Evolutionary conservation across 2,888 invertebrate genomes (phyloP).

Genomic region (Acleris cristana): DNA sequence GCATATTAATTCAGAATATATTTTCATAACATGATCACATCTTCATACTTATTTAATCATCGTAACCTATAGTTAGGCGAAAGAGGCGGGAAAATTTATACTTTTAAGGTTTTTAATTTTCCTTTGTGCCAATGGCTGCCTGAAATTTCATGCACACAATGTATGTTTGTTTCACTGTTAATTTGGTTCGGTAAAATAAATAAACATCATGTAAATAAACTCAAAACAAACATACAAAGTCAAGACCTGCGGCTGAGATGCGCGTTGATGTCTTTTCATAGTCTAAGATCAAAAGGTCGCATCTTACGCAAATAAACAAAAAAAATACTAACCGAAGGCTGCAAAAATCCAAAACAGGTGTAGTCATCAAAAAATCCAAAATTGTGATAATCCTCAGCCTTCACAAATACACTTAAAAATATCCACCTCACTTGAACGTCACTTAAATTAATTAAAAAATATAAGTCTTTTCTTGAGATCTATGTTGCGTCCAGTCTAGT

Average conservation of each 20-base stretch:
- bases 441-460: constrained; percentile 66
- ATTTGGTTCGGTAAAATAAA: not conserved
- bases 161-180: constrained; percentile 14
- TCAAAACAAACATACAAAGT: constrained; percentile 17
- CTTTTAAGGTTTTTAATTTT: too few relatives aligned
- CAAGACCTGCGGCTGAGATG: constrained; percentile 44
- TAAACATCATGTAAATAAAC: constrained; percentile 13
- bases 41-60: not conserved
- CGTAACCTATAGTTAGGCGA: too few relatives aligned
- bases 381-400: constrained; percentile 37
- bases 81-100: too few relatives aligned
- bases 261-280: constrained; percentile 81
- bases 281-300: constrained; percentile 39
- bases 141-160: not conserved
- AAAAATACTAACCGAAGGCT: constrained; percentile 64
- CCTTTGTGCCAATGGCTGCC: too few relatives aligned
- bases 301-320: constrained; percentile 13
- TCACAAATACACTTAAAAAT: constrained; percentile 71
- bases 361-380: constrained; percentile 60
- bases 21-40: not conserved
- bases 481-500: constrained; percentile 79
- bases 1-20: not conserved
- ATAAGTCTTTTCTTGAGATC: constrained; percentile 82
- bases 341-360: constrained; percentile 54
- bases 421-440: constrained; percentile 73